Evolutionary conservation across 2,797 vertebrate species (phyloP), one percentile per base, ranked within the genome.

Genomic region (Cyprinodon diabolis): DNA sequence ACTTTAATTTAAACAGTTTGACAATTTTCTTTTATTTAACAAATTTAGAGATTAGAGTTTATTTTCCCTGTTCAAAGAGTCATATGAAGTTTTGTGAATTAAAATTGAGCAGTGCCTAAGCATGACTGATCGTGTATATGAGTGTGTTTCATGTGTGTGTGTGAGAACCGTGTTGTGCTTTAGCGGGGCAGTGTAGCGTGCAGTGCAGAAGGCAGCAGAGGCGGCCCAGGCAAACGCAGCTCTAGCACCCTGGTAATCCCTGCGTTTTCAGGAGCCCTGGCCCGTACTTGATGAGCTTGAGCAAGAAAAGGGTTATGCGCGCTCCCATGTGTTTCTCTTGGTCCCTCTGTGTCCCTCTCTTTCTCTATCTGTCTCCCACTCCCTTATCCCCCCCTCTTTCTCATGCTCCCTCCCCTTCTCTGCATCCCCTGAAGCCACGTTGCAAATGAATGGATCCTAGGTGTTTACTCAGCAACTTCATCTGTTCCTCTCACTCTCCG

Each of bases 231-330:
- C 90, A 86, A 85, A 89, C 52, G 68, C 91, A 90, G 91, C 84
- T 88, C 85, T 84, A 87, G 95, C 91, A 94, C 94, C 91, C 94
- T 94, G 95, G 94, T 99, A 99, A 99, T 99, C 97, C 97, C 93
- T 93, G 86, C 96, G 96, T 98, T 98, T 99, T 99, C 97, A 98
- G 95, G 91, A 96, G 96, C 97, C 97, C 94, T 99, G 98, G 98
- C 95, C 97, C 96, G 96, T 97, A 97, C 96, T 97, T 99, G 97
- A 99, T 98, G 97, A 94, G 97, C 95, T 97, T 98, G 96, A 96
- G 97, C 96, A 98, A 98, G 97, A 97, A 97, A 95, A 96, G 95
- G 95, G 92, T 95, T 93, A 90, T 80, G 83, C 91, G 89, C 91
- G 91, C 89, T 90, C 76, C 25, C 86, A 80, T 84, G 77, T 89